A percentile compares a stretch with the other conserved stretches of the same genome.
These are phyloP conservation scores for Amblyopsis hoosieri DNA, from an alignment of 2,797 vertebrate genomes.

Conservation along the genomic window DNA sequence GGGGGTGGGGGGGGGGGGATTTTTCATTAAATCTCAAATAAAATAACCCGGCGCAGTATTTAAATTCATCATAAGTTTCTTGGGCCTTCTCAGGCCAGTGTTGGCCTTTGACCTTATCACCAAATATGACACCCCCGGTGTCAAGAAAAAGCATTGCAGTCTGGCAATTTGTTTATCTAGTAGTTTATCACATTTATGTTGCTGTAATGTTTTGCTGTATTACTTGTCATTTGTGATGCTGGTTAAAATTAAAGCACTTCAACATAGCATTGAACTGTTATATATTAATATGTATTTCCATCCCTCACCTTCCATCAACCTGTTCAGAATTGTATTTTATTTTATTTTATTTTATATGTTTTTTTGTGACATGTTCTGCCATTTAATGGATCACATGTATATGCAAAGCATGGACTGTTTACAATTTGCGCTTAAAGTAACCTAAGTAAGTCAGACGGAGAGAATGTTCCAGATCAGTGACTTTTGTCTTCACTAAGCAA, in stretches of 20 bases:
- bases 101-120: constrained; percentile 55
- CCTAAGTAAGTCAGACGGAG: neutral
- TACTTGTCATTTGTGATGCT: neutral
- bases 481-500: constrained; percentile 38
- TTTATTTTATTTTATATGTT: no score
- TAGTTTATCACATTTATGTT: neutral
- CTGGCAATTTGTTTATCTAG: neutral
- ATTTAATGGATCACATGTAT: no score
- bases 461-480: constrained; percentile 13
- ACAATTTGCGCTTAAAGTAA: constrained; percentile 17
- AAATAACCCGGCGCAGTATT: neutral
- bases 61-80: neutral
- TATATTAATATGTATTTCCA: no score
- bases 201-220: neutral
- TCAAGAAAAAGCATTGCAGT: constrained; percentile 27
- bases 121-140: constrained; percentile 40
- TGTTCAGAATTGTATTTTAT: no score
- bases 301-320: no score
- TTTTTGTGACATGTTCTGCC: no score
- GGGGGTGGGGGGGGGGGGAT: no score
- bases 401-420: neutral
- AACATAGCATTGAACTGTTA: no score
- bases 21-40: neutral
- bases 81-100: neutral
- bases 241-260: neutral